Conservation (phyloP, 1,140 invertebrate species). For the Drosophila baimaii region DNA sequence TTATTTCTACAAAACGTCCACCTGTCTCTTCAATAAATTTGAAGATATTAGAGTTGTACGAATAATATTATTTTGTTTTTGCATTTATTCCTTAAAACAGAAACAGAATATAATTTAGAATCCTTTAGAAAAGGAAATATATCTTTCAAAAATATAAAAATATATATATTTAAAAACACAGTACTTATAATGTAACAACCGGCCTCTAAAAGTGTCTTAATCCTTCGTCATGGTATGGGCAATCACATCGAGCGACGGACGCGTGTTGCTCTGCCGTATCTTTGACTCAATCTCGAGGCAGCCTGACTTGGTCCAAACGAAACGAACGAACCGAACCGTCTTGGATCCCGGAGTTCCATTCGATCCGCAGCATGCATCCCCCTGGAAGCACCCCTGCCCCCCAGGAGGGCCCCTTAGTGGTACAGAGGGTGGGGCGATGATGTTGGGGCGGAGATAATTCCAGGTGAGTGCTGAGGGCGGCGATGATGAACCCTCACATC, state of each 20-base stretch:
- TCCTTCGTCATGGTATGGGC: slow-evolving; percentile 16
- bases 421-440: slow-evolving; percentile 36
- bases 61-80: not conserved
- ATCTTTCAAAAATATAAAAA: not conserved
- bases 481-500: slow-evolving; percentile 47
- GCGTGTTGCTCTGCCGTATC: slow-evolving; percentile 64
- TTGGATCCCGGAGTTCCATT: slow-evolving; percentile 28
- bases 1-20: no score
- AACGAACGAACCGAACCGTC: slow-evolving; percentile 22
- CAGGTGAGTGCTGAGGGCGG: slow-evolving; percentile 52
- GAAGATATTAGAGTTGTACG: no score
- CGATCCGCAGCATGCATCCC: slow-evolving; percentile 36
- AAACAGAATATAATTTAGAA: no score
- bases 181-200: not conserved
- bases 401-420: not conserved
- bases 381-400: not conserved
- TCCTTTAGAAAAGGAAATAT: no score
- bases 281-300: slow-evolving; percentile 65
- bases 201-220: fast-evolving
- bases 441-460: slow-evolving; percentile 44
- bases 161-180: not conserved
- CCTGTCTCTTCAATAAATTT: no score
- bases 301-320: no score
- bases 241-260: slow-evolving; percentile 45
- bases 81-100: no score